A percentile compares a stretch with the other conserved stretches of the same genome.
phyloP scores from a whole-genome alignment of 2,113 vertebrate genomes.

The Phalacrocorax pelagicus region DNA sequence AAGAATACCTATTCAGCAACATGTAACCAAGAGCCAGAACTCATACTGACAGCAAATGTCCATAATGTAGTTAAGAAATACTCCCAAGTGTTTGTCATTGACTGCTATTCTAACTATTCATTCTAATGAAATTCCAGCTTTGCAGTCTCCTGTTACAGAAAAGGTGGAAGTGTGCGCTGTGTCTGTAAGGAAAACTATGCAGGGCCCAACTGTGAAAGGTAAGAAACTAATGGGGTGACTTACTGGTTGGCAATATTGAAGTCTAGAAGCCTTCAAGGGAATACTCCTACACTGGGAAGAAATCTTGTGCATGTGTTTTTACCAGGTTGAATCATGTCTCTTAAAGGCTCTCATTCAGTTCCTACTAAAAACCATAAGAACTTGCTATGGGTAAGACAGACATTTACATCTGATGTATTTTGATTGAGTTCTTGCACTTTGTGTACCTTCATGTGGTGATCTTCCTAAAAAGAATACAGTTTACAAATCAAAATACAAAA shows the following conservation, averaged over 20 bases:
- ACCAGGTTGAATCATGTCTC: not conserved
- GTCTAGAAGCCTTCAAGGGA: not conserved
- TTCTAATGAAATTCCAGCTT: constrained; percentile 79
- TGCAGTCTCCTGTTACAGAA: constrained; percentile 87
- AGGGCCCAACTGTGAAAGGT: constrained; percentile 95
- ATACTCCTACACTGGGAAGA: not conserved
- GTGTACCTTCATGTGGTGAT: not conserved
- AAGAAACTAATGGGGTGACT: not conserved
- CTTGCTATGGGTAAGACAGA: not conserved
- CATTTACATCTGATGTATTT: not conserved
- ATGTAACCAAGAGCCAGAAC: not conserved
- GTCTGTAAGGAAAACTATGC: constrained; percentile 91
- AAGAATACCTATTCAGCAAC: not conserved
- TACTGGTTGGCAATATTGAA: not conserved
- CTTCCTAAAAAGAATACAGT: not conserved
- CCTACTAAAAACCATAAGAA: not conserved
- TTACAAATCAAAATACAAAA: not conserved
- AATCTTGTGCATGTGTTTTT: not conserved
- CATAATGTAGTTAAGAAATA: not conserved
- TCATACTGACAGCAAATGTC: not conserved
- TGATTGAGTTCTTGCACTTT: not conserved
- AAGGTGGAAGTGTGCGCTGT: constrained; percentile 79
- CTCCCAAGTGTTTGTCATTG: not conserved
- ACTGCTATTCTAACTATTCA: not conserved
- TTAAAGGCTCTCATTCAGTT: not conserved